Evolutionary conservation across 1,140 invertebrate genomes (phyloP).

Genomic region (Planococcus citri): DNA sequence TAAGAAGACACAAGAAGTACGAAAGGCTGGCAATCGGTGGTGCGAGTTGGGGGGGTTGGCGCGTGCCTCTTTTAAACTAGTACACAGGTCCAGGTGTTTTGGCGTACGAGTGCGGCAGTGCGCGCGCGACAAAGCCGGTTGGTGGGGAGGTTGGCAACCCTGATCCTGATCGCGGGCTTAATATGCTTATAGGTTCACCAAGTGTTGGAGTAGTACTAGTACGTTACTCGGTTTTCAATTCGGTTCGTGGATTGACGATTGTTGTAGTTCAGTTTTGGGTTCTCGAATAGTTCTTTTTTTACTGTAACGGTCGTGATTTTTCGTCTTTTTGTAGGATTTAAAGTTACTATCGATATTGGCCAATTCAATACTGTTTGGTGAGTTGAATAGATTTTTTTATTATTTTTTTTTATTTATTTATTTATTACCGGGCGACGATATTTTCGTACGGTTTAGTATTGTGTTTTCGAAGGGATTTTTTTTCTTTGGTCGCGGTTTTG

Average conservation of each 20-base stretch:
- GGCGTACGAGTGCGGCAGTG: not conserved
- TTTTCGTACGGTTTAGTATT: too few species aligned
- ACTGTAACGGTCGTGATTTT: not conserved
- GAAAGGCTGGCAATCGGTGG: not conserved
- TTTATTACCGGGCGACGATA: too few species aligned
- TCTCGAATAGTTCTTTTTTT: not conserved
- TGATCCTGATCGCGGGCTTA: too few species aligned
- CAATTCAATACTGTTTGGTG: not conserved
- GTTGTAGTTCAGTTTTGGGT: not conserved
- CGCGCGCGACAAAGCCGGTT: constrained; percentile 15
- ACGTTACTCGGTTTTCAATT: constrained; percentile 4
- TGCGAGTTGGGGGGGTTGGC: constrained; percentile 1
- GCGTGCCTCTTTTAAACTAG: constrained; percentile 19
- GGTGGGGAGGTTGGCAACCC: constrained; percentile 17
- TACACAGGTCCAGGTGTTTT: not conserved
- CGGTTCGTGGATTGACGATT: constrained; percentile 9
- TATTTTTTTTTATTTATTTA: not conserved
- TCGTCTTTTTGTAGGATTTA: not conserved
- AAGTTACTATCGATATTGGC: not conserved
- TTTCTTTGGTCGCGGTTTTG: too few species aligned
- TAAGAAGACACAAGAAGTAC: not conserved
- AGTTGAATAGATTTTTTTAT: not conserved
- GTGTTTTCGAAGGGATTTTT: too few species aligned
- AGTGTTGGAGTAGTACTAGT: not conserved
- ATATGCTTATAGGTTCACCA: not conserved